Conservation (phyloP, 2,888 invertebrate species). For the Drosophila formosana region DNA sequence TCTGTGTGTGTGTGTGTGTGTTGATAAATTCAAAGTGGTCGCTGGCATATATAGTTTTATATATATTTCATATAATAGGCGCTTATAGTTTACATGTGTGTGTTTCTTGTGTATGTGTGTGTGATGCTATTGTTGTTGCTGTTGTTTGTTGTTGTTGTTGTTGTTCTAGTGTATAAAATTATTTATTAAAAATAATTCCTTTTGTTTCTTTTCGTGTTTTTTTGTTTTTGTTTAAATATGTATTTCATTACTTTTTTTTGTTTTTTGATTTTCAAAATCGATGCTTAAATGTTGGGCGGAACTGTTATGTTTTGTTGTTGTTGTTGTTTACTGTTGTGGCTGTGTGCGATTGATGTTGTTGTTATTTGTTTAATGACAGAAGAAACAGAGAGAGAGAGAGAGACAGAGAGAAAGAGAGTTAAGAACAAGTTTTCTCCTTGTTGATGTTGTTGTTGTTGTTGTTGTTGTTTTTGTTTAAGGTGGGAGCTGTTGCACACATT, state of each 20-base stretch:
- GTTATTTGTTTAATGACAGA: constrained; percentile 45
- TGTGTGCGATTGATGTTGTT: constrained; percentile 52
- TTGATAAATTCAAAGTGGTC: constrained; percentile 11
- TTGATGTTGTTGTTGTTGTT: constrained; percentile 42
- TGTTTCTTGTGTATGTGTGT: constrained; percentile 15
- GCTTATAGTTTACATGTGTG: constrained; percentile 9
- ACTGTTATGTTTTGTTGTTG: constrained; percentile 62
- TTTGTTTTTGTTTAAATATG: constrained; percentile 43
- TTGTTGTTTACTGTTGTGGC: constrained; percentile 36
- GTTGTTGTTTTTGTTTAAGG: constrained; percentile 47
- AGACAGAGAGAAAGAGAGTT: constrained; percentile 11
- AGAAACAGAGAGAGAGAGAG: constrained; percentile 34
- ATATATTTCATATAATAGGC: constrained; percentile 20
- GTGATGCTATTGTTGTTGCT: constrained; percentile 12
- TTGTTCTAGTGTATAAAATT: constrained; percentile 51
- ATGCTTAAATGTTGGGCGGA: constrained; percentile 76
- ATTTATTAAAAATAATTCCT: constrained; percentile 60
- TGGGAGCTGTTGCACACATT: constrained; percentile 78
- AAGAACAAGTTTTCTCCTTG: constrained; percentile 33
- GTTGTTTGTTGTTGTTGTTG: constrained; percentile 10
- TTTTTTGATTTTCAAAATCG: constrained; percentile 73
- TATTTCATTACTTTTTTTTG: constrained; percentile 24
- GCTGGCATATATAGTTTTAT: constrained; percentile 1
- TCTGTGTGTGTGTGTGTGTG: constrained; percentile 12
- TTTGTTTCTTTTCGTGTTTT: constrained; percentile 21